Conservation (phyloP, 2,113 vertebrate genomes). For the Vireo altiloquus region DNA sequence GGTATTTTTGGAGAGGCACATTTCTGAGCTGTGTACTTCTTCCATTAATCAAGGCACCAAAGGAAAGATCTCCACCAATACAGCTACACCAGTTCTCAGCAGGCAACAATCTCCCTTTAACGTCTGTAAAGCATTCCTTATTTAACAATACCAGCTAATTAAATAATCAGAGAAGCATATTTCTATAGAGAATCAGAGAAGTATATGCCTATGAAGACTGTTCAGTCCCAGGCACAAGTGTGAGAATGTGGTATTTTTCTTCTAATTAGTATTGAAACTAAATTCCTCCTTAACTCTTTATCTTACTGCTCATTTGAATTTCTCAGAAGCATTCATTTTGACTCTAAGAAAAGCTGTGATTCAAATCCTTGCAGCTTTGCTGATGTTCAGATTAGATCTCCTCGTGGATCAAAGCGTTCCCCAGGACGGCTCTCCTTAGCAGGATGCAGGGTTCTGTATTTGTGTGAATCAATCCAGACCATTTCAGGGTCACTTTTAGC, state of each 20-base stretch:
- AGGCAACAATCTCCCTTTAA: background rate
- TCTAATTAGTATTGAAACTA: background rate
- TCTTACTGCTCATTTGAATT: background rate
- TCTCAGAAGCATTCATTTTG: background rate
- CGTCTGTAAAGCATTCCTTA: background rate
- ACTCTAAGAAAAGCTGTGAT: background rate
- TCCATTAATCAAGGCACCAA: background rate
- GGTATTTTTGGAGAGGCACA: background rate
- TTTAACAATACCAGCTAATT: constrained; percentile 29
- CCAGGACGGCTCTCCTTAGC: background rate
- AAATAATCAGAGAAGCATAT: constrained; percentile 23
- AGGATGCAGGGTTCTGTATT: background rate
- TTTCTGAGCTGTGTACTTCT: background rate
- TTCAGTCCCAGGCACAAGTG: background rate
- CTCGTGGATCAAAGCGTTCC: background rate
- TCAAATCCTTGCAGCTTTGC: constrained; percentile 6
- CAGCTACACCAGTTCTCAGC: background rate
- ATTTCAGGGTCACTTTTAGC: constrained; percentile 60
- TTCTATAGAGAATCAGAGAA: background rate
- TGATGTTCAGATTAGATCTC: constrained; percentile 8
- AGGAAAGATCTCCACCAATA: background rate
- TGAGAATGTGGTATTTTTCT: background rate
- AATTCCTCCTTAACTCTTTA: constrained; percentile 40
- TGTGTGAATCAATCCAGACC: constrained; percentile 40
- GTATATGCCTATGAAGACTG: background rate